Base-by-base conservation (phyloP, 1,140 invertebrate species). In the Leptinotarsa defecta region DNA sequence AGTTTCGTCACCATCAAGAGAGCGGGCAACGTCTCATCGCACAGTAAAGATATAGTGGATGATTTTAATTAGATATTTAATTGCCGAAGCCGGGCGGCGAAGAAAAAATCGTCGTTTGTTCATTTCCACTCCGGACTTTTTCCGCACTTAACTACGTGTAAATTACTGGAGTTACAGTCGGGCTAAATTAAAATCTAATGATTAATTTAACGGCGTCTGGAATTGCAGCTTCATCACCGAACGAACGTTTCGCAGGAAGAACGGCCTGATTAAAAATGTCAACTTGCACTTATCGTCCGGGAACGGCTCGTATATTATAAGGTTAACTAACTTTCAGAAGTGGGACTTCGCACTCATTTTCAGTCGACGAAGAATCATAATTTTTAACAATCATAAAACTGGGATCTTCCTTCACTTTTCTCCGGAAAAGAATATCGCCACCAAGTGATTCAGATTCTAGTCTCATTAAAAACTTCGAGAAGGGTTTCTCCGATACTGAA, bases 1-100 rank as follows among this genome's bases (percentile, higher is more conserved):
- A 43, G 34, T 43, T 43, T 43, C 8, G 34, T 43, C 34, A 43
- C 34, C 34, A 43, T 43, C 34, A 43, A 43, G 34, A 43, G 34
- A 43, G 34, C 34, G 34, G 34, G 34, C 11, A 43, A 43, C 52
- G 52, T 65, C 20, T 65, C 64, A 65, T 65, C 22, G 20, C 64
- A 22, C 64, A 13, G 20, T 65, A 34, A 65, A 65, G 64, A 57
- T 78, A 74, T 80, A 80, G 75, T 80, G 73, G 77, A 78, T 78
- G 79, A 80, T 80, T 80, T 80, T 80, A 80, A 80, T 80, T 80
- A 80, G 77, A 80, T 80, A 80, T 80, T 80, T 80, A 80, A 80
- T 80, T 80, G 77, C 77, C 79, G 64, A 78, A 76, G 79, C 70
- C 73, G 75, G 77, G 71, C 13, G 20, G 49, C 13, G 64, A 64